Percentiles rank a stretch among this genome's conserved stretches.
These are phyloP conservation scores for Chaenocephalus aceratus DNA, from an alignment of 2,113 vertebrate genomes.

Conservation along the genomic window DNA sequence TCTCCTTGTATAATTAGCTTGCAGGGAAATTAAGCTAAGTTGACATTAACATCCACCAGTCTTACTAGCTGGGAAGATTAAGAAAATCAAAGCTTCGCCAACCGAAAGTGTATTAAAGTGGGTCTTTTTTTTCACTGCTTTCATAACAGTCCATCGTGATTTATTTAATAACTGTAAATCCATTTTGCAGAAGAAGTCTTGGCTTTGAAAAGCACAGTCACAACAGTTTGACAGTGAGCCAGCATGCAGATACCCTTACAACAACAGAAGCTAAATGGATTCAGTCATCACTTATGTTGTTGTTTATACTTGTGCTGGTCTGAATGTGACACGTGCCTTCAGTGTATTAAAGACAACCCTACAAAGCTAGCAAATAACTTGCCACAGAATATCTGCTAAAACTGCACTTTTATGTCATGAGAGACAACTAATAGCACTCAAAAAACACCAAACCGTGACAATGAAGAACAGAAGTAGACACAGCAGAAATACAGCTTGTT, in stretches of 20 bases:
- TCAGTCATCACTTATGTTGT: not conserved
- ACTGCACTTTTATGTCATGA: not conserved
- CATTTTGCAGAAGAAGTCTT: not conserved
- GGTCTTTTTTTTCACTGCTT: not conserved
- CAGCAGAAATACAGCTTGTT: not conserved
- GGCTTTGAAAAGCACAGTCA: not conserved
- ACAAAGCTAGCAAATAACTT: not conserved
- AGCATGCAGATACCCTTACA: not conserved
- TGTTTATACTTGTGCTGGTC: not conserved
- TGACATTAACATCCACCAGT: constrained; percentile 11
- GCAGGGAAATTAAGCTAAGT: constrained; percentile 1
- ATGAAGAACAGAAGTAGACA: not conserved
- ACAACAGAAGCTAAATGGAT: not conserved
- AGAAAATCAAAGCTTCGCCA: not conserved
- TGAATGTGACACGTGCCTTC: not conserved
- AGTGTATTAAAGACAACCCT: not conserved
- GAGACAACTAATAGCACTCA: not conserved
- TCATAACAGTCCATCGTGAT: not conserved
- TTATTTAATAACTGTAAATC: not conserved
- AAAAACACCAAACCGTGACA: not conserved
- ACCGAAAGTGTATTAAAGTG: not conserved
- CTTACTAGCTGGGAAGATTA: not conserved
- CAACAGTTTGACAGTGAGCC: not conserved
- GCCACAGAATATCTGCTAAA: not conserved
- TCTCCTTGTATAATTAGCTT: constrained; percentile 44